phyloP scores from a whole-genome alignment of 92 coral and sea anemone species.

The Hydrozoanthus gracilis region DNA sequence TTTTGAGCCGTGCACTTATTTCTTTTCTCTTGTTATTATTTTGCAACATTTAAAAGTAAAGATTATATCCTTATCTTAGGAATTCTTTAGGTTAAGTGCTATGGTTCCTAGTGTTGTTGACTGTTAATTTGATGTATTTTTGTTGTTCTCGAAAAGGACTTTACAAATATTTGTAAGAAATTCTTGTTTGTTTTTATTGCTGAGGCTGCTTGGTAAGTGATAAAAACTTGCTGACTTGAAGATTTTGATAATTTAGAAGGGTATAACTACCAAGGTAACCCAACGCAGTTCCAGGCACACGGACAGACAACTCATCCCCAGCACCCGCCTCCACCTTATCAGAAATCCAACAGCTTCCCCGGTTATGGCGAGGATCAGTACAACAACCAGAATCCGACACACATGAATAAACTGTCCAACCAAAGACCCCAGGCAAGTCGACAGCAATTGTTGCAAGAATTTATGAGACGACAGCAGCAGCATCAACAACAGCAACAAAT shows the following conservation, averaged over 20 bases:
- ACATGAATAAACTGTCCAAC: constrained; percentile 29
- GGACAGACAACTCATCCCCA: constrained; percentile 87
- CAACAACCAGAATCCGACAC: constrained; percentile 53
- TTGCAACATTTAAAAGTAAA: too few species aligned
- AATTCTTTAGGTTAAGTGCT: too few species aligned
- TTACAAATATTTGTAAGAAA: too few species aligned
- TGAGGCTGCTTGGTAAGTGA: background rate
- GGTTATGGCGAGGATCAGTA: constrained; percentile 71
- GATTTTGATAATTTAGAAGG: constrained; percentile 5
- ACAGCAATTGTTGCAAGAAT: constrained; percentile 78
- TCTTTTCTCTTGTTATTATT: too few species aligned
- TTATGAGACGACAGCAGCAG: constrained; percentile 71
- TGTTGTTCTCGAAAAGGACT: too few species aligned
- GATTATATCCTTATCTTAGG: too few species aligned
- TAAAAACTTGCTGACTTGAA: background rate
- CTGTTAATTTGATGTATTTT: too few species aligned
- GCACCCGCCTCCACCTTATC: constrained; percentile 99
- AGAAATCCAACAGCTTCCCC: constrained; percentile 83
- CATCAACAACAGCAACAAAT: constrained; percentile 56
- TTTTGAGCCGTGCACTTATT: too few species aligned
- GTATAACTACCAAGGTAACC: constrained; percentile 52
- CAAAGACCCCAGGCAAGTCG: constrained; percentile 69
- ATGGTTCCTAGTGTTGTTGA: too few species aligned
- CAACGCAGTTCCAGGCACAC: constrained; percentile 75
- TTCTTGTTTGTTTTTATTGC: too few species aligned